A percentile compares a stretch with the other conserved stretches of the same genome.
These are phyloP conservation scores for Drosophila mimica DNA, from an alignment of 2,888 invertebrate species.

Conservation along the genomic window DNA sequence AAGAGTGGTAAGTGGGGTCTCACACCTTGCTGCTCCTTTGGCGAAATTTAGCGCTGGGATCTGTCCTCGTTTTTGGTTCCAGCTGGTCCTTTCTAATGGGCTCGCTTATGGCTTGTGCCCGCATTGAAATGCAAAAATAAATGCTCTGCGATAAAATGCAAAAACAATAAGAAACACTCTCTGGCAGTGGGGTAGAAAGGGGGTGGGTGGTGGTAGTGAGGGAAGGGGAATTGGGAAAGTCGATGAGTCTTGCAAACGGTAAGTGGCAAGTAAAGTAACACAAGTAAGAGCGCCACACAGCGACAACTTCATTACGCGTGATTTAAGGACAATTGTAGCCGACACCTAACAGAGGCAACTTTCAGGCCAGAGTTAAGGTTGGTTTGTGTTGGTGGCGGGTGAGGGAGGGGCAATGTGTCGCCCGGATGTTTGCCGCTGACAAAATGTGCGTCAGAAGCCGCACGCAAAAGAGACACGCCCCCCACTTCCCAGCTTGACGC, in stretches of 20 bases:
- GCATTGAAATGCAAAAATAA: conserved; percentile 80
- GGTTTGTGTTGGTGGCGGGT: not conserved
- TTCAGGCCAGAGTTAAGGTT: conserved; percentile 28
- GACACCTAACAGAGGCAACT: conserved; percentile 64
- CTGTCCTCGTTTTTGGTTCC: not conserved
- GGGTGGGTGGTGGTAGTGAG: not conserved
- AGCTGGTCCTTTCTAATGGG: conserved; percentile 40
- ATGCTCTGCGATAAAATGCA: conserved; percentile 81
- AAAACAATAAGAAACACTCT: conserved; percentile 66
- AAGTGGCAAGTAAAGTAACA: conserved; percentile 26
- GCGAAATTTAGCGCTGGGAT: not conserved
- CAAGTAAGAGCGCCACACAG: conserved; percentile 42
- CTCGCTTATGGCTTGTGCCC: conserved; percentile 52
- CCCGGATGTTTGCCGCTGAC: conserved; percentile 40
- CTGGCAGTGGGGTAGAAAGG: too few relatives aligned
- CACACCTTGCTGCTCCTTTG: not conserved
- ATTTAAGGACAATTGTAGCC: conserved; percentile 82
- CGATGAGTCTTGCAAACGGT: conserved; percentile 5
- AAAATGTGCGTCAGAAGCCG: conserved; percentile 49
- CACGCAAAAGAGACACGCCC: conserved; percentile 20
- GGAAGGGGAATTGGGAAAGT: not conserved
- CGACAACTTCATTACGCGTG: conserved; percentile 83
- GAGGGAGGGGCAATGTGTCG: conserved; percentile 9
- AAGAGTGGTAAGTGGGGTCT: not conserved
- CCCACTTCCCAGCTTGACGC: conserved; percentile 20